Base-by-base conservation (phyloP, 1,140 invertebrate species). In the Scaptomyza montana region DNA sequence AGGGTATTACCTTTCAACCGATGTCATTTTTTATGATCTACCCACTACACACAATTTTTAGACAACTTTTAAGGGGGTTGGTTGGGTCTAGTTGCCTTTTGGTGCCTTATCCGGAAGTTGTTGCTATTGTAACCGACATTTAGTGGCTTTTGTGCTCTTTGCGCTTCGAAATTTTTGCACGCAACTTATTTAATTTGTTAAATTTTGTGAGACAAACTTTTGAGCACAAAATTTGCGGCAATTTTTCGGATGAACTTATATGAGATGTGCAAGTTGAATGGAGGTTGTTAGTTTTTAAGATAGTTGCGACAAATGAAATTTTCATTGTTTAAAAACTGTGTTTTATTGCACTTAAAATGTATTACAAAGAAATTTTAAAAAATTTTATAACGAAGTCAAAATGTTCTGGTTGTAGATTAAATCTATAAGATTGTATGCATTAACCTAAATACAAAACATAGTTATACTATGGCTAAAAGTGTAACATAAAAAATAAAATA, bases 121-220 rank as follows among this genome's bases (percentile, higher is more conserved):
- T 4, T 64, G 54, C 46, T 74, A 16, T 57, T 69, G 51, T 61
- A 62, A 78, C 75, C 77, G 53, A 62, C 64, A 70, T 68, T 80
- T 78, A 80, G 77, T 78, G 75, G 75, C 57, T 80, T 74, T 78
- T 64, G 36, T 63, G 57, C 59, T 49, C 55, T 74, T 64, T 74
- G 21, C 46, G 3, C 56, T 62, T 62, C 36, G 47, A 69, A 80
- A 36, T 36, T 70, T 78, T 74, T 77, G 65, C 71, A 78, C 64
- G 56, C 75, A 79, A 79, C 74, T 79, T 78, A 78, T 79, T 78
- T 53, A 80, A 78, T 80, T 80, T 74, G 71, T 74, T 61, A 77
- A 74, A 68, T 73, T 64, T 62, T 54, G 49, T 45, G 41, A 12
- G 39, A 33, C 30, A 53, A 60, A 62, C 59, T 67, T 41, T 56